phyloP scores from a whole-genome alignment of 2,797 vertebrate species.

The Diglossa cyanea region DNA sequence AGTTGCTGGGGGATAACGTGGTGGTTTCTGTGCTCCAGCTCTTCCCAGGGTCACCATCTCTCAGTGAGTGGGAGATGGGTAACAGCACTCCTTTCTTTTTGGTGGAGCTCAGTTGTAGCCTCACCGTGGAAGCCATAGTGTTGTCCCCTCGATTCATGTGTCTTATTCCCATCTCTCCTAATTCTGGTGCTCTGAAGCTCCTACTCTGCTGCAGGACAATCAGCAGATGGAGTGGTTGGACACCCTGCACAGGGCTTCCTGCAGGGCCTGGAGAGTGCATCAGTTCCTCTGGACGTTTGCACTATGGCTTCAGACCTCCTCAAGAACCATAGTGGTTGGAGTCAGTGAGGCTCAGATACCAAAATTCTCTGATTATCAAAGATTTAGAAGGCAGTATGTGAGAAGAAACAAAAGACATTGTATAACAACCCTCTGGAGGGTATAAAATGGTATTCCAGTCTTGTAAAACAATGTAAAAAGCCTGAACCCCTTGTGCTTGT shows the following conservation, averaged over 20 bases:
- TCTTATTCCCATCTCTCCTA: background rate
- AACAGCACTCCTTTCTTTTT: background rate
- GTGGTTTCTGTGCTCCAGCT: background rate
- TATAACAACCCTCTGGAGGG: background rate
- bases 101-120: background rate
- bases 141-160: background rate
- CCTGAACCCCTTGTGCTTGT: background rate
- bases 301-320: background rate
- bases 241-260: background rate
- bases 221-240: background rate
- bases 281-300: background rate
- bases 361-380: background rate
- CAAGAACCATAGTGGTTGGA: background rate
- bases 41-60: background rate
- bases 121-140: accelerated
- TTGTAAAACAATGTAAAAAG: background rate
- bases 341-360: background rate
- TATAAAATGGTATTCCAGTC: background rate
- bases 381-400: background rate
- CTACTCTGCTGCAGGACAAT: background rate
- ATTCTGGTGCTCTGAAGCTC: background rate
- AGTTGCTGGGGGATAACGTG: background rate
- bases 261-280: background rate
- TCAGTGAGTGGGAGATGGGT: background rate
- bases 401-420: background rate